Percentiles rank a stretch among this genome's conserved stretches.
Conservation (phyloP, 2,113 vertebrate species). For the Lipophrys pholis region DNA sequence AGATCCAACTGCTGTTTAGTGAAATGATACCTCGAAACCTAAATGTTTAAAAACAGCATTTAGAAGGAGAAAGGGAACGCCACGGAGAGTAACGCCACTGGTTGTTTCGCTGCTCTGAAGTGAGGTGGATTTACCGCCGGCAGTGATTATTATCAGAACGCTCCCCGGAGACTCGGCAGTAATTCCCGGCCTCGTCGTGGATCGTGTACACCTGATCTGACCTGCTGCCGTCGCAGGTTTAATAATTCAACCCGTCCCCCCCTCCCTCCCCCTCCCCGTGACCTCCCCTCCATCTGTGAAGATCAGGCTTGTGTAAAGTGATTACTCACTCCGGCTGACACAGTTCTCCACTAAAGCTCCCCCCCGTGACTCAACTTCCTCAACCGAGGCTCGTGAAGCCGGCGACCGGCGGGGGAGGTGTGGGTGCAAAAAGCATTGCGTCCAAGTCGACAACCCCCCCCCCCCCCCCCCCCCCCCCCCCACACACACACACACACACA, state of each 20-base stretch:
- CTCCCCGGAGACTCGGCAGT: not conserved
- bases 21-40: no score
- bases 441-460: not conserved
- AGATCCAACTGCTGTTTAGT: no score
- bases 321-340: slow-evolving; percentile 17
- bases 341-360: slow-evolving; percentile 6
- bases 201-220: slow-evolving; percentile 12
- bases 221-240: slow-evolving; percentile 1
- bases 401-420: not conserved
- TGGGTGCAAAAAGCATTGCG: slow-evolving; percentile 40
- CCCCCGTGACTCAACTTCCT: slow-evolving; percentile 6
- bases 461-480: no score
- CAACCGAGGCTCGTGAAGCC: not conserved
- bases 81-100: not conserved
- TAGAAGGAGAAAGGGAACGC: not conserved
- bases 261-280: not conserved
- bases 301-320: slow-evolving; percentile 39
- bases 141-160: not conserved
- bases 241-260: slow-evolving; percentile 33
- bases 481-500: not conserved
- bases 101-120: not conserved
- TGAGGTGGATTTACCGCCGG: not conserved
- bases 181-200: not conserved
- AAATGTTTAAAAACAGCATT: not conserved
- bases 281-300: slow-evolving; percentile 45